Percentiles rank a stretch among this genome's conserved stretches.
phyloP scores from a whole-genome alignment of 1,140 invertebrate species.

The Araneus ventricosus region DNA sequence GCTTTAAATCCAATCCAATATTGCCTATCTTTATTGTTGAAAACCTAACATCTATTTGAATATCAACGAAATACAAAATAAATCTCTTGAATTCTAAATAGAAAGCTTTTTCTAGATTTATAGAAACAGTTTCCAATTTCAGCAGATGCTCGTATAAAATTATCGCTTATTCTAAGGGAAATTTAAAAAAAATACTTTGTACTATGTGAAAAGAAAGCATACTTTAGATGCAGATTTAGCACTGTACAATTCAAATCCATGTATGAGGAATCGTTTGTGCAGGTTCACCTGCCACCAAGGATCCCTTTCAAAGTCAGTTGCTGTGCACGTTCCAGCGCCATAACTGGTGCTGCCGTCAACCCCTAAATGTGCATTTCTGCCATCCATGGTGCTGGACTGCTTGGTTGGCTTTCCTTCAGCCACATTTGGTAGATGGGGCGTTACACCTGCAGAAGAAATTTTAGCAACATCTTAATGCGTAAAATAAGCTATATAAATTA shows the following conservation, averaged over 20 bases:
- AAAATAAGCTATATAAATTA: background rate
- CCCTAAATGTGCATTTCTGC: slow-evolving; percentile 67
- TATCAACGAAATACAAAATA: too few species aligned
- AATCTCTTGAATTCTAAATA: too few species aligned
- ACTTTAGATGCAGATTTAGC: slow-evolving; percentile 38
- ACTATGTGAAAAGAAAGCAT: background rate
- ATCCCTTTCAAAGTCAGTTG: slow-evolving; percentile 77
- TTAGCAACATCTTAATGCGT: background rate
- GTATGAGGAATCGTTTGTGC: slow-evolving; percentile 76
- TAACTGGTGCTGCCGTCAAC: slow-evolving; percentile 75
- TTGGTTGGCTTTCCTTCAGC: slow-evolving; percentile 77
- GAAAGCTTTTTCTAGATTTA: too few species aligned
- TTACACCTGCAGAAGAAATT: background rate
- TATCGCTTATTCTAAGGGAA: too few species aligned
- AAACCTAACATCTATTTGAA: too few species aligned
- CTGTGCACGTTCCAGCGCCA: slow-evolving; percentile 58
- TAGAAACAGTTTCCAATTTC: too few species aligned
- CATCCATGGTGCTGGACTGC: slow-evolving; percentile 75
- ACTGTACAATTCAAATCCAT: slow-evolving; percentile 76
- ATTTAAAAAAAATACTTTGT: too few species aligned
- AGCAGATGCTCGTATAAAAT: too few species aligned
- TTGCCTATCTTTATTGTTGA: too few species aligned
- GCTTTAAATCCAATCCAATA: too few species aligned
- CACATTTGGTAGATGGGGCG: slow-evolving; percentile 62
- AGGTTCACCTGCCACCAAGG: slow-evolving; percentile 78